Evolutionary conservation across 2,888 invertebrate genomes (phyloP), one percentile per base, ranked within the genome.

Genomic region (Sinohyriopsis cumingii): DNA sequence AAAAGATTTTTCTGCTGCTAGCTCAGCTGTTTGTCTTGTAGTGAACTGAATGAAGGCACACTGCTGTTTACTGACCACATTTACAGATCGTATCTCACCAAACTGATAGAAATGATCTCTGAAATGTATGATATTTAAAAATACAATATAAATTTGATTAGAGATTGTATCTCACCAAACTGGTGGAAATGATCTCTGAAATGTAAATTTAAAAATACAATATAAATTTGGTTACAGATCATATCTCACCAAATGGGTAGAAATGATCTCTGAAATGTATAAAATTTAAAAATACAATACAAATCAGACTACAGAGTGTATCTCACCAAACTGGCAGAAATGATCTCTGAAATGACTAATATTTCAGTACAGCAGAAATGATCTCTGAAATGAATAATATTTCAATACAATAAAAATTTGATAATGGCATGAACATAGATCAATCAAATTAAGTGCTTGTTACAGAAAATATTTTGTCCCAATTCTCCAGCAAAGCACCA

Each of bases 21-120:
- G 92, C 90, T 99, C 99, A 0, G 99, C 96, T 0, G 98, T 95
- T 64, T 92, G 92, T 69, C 99, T 92, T 9, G 95, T 94, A 0
- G 98, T 98, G 90, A 96, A 99, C 88, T 98, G 98, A 4, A 99
- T 95, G 89, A 99, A 99, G 0, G 98, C 97, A 91, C 99, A 99
- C 79, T 91, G 91, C 82, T 99, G 98, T 78, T 96, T 94, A 0
- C 95, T 94, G 15, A 99, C 96, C 82, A 99, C 92, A 18, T 97
- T 97, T 25, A 99, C 93, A 0, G 95, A 95, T 81, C 99, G 93
- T 73, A 99, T 97, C 91, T 99, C 99, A 22, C 99, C 99, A 91
- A 95, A 99, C 89, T 99, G 99, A 91, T 99, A 99, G 91, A 99
- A 99, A 87, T 98, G 95, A 87, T 98, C 97, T 77, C 96, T 94